Evolutionary conservation across 2,797 vertebrate genomes (phyloP), one percentile per base, ranked within the genome.

Genomic region (Cyprinodon diabolis): DNA sequence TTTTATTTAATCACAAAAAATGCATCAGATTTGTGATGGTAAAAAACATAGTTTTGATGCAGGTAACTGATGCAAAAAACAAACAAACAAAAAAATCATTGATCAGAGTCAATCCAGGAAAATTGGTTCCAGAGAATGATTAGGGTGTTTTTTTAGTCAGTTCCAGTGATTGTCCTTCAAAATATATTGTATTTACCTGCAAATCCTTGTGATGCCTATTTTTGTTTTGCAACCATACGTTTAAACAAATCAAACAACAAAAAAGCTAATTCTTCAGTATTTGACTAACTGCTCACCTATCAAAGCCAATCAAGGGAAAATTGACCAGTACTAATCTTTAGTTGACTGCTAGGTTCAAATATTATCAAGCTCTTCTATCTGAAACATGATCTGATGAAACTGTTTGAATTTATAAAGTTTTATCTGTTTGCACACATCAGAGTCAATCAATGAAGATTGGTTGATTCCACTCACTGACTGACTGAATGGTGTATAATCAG

Each of bases 321-420:
- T 1, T 40, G 17, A 40, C 17, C 9, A 21, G 21, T 40, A 19
- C 21, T 37, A 35, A 7, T 19, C 1, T 62, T 3, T 62, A 40
- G 8, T 17, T 62, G 19, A 40, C 5, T 58, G 15, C 8, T 17
- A 6, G 10, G 17, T 62, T 21, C 2, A 62, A 5, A 21, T 62
- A 19, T 21, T 62, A 40, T 35, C 58, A 37, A 37, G 8, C 9
- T 21, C 15, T 9, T 21, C 15, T 19, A 21, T 6, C 40, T 21
- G 4, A 12, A 43, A 43, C 40, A 40, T 3, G 12, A 4, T 21
- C 0, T 13, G 30, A 5, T 9, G 1, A 19, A 60, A 37, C 78
- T 23, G 65, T 75, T 83, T 43, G 48, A 30, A 77, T 37, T 68
- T 21, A 40, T 23, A 66, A 14, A 37, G 68, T 43, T 69, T 19